Percentiles rank a stretch among this genome's conserved stretches.
phyloP scores from a whole-genome alignment of 2,113 vertebrate genomes.

The Anoplopoma fimbria region DNA sequence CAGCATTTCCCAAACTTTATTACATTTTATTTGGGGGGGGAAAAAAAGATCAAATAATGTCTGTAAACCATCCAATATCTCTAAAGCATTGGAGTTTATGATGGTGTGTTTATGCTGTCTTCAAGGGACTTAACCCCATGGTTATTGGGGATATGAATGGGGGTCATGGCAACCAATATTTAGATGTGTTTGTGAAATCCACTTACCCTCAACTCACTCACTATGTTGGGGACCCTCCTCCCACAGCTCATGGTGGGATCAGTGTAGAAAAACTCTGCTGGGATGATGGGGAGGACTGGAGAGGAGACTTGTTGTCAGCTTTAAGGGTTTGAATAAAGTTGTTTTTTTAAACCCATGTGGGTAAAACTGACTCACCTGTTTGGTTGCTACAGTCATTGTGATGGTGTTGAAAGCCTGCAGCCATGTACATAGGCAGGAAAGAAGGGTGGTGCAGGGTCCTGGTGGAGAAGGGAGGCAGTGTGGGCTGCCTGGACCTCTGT shows the following conservation, averaged over 20 bases:
- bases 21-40: neutral
- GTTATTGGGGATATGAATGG: neutral
- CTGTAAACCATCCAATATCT: neutral
- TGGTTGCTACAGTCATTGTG: neutral
- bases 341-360: too few species aligned
- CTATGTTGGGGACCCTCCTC: constrained; percentile 60
- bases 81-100: neutral
- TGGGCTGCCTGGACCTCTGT: constrained; percentile 10
- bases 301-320: neutral
- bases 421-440: constrained; percentile 58
- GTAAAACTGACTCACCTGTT: constrained; percentile 6
- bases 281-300: constrained; percentile 51
- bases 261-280: constrained; percentile 66
- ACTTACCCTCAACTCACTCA: constrained; percentile 63
- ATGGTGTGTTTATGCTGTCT: neutral
- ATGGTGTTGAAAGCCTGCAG: neutral
- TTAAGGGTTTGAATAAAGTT: neutral
- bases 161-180: neutral
- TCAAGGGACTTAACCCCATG: neutral
- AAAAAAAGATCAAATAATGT: neutral
- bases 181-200: neutral
- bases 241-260: constrained; percentile 59
- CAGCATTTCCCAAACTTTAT: neutral
- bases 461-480: constrained; percentile 40
- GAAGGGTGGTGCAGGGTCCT: constrained; percentile 77